A percentile compares a stretch with the other conserved stretches of the same genome.
Conservation (phyloP, 2,888 invertebrate genomes). For the Rhabditoides inermis region DNA sequence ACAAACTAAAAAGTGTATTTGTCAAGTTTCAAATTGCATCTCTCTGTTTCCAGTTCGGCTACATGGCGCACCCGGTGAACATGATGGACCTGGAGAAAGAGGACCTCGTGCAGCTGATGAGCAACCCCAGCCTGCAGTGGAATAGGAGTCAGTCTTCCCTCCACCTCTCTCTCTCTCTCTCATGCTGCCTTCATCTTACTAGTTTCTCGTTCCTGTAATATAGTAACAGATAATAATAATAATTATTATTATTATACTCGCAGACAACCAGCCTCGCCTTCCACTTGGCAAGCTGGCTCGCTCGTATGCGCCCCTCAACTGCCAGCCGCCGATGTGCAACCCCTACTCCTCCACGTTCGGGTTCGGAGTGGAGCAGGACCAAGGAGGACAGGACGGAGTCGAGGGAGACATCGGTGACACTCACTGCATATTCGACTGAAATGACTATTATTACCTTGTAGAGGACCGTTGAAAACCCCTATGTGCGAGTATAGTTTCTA, state of each 20-base stretch:
- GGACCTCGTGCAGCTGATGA: constrained; percentile 34
- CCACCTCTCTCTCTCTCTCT: too few species aligned
- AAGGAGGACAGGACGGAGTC: constrained; percentile 32
- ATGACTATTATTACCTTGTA: too few species aligned
- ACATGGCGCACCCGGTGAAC: constrained; percentile 40
- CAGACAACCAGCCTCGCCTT: constrained; percentile 27
- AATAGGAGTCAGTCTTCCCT: constrained; percentile 31
- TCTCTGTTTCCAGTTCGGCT: constrained; percentile 33
- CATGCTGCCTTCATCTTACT: too few species aligned
- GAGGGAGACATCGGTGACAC: constrained; percentile 42
- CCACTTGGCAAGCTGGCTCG: constrained; percentile 34
- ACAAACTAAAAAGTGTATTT: not conserved
- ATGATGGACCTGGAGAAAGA: constrained; percentile 40
- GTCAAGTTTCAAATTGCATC: not conserved
- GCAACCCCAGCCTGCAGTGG: constrained; percentile 25
- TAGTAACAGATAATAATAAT: too few species aligned
- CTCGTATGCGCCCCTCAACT: constrained; percentile 28
- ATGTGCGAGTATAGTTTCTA: too few species aligned
- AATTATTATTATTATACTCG: too few species aligned
- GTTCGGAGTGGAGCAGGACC: constrained; percentile 37
- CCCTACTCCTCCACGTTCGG: constrained; percentile 32
- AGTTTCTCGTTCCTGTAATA: too few species aligned
- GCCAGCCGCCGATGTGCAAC: constrained; percentile 37
- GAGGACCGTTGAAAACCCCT: too few species aligned
- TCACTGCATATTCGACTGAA: too few species aligned